A percentile compares a stretch with the other conserved stretches of the same genome.
Conservation (phyloP, 2,113 vertebrate genomes). For the Papio anubis region DNA sequence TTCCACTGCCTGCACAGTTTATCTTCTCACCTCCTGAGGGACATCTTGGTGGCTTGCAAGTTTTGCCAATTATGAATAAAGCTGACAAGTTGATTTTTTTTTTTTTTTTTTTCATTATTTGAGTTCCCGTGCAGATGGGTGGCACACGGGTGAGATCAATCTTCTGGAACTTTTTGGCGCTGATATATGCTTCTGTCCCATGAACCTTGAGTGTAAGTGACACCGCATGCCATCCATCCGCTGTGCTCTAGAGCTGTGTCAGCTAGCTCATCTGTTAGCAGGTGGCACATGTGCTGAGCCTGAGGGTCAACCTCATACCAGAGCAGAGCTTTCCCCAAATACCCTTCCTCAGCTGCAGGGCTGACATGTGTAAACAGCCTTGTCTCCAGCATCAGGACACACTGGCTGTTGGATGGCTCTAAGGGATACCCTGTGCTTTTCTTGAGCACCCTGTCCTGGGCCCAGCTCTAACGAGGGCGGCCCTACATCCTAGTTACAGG, state of each 20-base stretch:
- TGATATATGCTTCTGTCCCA: background rate
- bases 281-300: background rate
- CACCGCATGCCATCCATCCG: background rate
- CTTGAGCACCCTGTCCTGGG: background rate
- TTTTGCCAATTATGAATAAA: background rate
- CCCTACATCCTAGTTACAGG: background rate
- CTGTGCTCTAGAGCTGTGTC: background rate
- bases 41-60: background rate
- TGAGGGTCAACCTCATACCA: background rate
- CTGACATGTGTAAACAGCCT: fast-evolving
- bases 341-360: background rate
- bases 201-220: background rate
- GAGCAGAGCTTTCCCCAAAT: background rate
- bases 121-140: background rate
- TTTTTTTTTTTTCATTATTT: too few species aligned
- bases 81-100: background rate
- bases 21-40: too few species aligned
- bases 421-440: background rate
- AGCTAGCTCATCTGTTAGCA: background rate
- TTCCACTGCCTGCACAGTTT: background rate
- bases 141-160: background rate
- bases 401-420: background rate
- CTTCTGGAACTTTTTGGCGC: background rate
- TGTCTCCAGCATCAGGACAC: background rate
- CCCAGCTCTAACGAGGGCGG: background rate